phyloP scores from a whole-genome alignment of 2,797 vertebrate genomes.

The Steatocranus sp. region DNA sequence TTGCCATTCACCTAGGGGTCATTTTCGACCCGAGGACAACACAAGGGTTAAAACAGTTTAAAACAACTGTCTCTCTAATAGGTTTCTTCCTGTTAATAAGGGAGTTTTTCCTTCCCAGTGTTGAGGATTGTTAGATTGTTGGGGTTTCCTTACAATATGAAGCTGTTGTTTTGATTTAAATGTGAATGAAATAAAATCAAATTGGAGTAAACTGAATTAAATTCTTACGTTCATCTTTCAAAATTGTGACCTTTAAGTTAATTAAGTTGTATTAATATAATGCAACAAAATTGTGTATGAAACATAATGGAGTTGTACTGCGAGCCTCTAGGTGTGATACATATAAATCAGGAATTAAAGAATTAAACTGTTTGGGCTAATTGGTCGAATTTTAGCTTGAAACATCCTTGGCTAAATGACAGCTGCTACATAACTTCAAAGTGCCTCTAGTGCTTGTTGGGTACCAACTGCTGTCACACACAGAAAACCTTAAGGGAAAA shows the following conservation, averaged over 20 bases:
- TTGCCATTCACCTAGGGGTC: background rate
- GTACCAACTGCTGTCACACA: background rate
- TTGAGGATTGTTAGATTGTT: background rate
- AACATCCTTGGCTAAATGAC: background rate
- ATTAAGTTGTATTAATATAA: background rate
- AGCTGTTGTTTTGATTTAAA: background rate
- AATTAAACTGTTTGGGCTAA: background rate
- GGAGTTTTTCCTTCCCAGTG: background rate
- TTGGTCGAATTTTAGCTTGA: background rate
- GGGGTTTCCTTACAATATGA: background rate
- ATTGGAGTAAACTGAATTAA: background rate
- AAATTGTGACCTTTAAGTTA: background rate
- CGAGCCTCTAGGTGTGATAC: background rate
- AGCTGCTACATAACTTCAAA: background rate
- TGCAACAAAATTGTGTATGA: background rate
- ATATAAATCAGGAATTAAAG: background rate
- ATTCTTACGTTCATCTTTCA: background rate
- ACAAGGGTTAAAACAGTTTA: background rate
- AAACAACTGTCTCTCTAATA: background rate
- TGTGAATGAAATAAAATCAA: background rate
- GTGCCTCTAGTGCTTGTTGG: background rate
- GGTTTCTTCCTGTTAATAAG: background rate
- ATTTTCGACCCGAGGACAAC: background rate
- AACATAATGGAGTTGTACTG: background rate
- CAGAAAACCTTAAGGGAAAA: background rate